Conservation (phyloP, 2,888 invertebrate species). For the Disparrhopalites patrizii region DNA sequence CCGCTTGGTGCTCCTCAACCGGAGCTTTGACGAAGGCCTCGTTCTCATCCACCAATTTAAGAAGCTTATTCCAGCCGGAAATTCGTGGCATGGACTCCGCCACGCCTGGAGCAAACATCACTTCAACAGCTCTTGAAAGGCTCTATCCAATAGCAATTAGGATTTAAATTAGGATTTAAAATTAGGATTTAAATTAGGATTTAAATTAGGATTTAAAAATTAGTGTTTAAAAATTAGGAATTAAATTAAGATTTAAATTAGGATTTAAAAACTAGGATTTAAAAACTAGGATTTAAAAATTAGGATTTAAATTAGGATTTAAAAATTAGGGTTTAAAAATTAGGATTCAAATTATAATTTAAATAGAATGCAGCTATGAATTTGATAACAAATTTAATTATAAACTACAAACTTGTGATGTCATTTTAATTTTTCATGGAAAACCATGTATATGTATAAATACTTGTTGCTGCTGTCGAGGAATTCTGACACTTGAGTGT, state of each 20-base stretch:
- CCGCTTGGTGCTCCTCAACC: background rate
- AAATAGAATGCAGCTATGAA: background rate
- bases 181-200: no score
- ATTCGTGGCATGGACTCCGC: background rate
- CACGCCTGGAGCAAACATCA: conserved; percentile 6
- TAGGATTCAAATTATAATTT: no score
- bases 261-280: no score
- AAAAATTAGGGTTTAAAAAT: no score
- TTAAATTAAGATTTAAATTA: no score
- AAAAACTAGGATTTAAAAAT: no score
- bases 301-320: no score
- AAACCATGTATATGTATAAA: no score
- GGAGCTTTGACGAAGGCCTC: background rate
- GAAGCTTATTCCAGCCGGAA: background rate
- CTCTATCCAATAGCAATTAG: conserved; percentile 8
- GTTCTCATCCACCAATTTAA: background rate
- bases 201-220: no score
- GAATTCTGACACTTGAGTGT: background rate
- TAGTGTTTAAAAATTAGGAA: no score
- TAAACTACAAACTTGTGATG: background rate
- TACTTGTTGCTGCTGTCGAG: background rate
- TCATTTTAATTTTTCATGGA: background rate
- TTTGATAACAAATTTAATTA: background rate
- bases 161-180: background rate
- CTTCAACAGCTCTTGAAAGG: background rate